phyloP scores from a whole-genome alignment of 2,888 invertebrate genomes.

The Fissipunctia ypsillon region DNA sequence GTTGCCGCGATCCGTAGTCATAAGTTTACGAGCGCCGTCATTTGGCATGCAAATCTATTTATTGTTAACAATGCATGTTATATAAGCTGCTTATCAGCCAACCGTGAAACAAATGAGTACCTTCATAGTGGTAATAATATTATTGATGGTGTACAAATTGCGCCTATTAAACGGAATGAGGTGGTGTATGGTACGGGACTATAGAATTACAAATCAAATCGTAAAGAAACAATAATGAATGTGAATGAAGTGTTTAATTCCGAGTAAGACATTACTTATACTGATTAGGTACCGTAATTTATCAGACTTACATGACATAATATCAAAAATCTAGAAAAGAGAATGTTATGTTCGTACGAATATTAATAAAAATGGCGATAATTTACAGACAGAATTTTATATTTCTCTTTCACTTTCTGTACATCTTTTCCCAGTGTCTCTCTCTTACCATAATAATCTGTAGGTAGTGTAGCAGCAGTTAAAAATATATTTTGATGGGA shows the following conservation, averaged over 20 bases:
- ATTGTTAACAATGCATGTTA: slow-evolving; percentile 62
- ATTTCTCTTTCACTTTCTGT: too few species aligned
- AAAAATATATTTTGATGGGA: slow-evolving; percentile 7
- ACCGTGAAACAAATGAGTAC: slow-evolving; percentile 37
- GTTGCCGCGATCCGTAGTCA: slow-evolving; percentile 30
- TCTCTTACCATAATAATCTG: not conserved
- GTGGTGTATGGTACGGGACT: not conserved
- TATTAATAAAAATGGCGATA: too few species aligned
- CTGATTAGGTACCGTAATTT: not conserved
- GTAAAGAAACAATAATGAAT: not conserved
- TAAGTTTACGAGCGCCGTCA: slow-evolving; percentile 52
- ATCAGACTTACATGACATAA: too few species aligned
- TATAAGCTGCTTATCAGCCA: slow-evolving; percentile 45
- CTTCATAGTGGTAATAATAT: slow-evolving; percentile 13
- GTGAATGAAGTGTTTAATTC: slow-evolving; percentile 1
- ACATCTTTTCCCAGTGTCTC: not conserved
- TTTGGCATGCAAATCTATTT: slow-evolving; percentile 66
- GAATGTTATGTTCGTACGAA: too few species aligned
- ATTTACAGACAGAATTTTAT: not conserved
- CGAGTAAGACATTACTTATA: not conserved
- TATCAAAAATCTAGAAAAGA: not conserved
- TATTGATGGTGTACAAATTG: slow-evolving; percentile 11
- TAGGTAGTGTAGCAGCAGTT: slow-evolving; percentile 1
- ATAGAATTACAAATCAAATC: not conserved
- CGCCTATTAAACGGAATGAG: not conserved